These are phyloP conservation scores for Eptatretus burgeri DNA, from an alignment of 2,113 vertebrate genomes.

Conservation along the genomic window DNA sequence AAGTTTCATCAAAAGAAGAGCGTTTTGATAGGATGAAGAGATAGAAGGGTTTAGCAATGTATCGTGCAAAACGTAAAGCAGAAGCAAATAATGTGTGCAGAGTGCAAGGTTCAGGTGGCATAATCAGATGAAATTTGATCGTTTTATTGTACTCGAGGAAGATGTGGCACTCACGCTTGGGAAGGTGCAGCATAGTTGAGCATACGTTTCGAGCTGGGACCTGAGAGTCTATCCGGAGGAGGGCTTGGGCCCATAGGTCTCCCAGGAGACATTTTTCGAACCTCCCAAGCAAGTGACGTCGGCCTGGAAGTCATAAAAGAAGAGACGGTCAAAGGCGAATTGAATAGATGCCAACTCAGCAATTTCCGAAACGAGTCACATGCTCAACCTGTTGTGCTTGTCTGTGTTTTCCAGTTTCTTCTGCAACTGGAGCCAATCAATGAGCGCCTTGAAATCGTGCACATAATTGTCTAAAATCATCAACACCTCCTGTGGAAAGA, in stretches of 20 bases:
- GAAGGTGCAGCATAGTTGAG: constrained; percentile 42
- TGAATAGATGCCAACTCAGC: no score
- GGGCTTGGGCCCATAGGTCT: constrained; percentile 74
- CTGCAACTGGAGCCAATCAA: constrained; percentile 96
- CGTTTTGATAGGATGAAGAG: constrained; percentile 15
- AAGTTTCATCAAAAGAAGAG: constrained; percentile 16
- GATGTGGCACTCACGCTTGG: constrained; percentile 8
- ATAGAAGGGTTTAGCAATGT: constrained; percentile 21
- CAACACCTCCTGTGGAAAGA: constrained; percentile 41
- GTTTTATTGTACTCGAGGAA: no score
- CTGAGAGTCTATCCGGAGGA: constrained; percentile 51
- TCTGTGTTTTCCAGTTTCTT: constrained; percentile 95
- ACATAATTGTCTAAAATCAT: constrained; percentile 99
- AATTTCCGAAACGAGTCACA: background rate
- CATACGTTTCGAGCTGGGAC: constrained; percentile 40
- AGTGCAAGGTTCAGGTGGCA: no score
- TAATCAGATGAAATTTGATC: no score
- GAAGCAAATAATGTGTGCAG: constrained; percentile 11
- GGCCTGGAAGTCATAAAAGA: constrained; percentile 23
- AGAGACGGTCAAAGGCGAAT: no score
- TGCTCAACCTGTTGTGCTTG: constrained; percentile 64
- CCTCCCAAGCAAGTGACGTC: constrained; percentile 86
- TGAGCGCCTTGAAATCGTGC: constrained; percentile 85
- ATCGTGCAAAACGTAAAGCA: constrained; percentile 16
- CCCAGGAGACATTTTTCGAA: constrained; percentile 94